Evolutionary conservation across 2,888 invertebrate species (phyloP).

Genomic region (Odontocerum albicorne): DNA sequence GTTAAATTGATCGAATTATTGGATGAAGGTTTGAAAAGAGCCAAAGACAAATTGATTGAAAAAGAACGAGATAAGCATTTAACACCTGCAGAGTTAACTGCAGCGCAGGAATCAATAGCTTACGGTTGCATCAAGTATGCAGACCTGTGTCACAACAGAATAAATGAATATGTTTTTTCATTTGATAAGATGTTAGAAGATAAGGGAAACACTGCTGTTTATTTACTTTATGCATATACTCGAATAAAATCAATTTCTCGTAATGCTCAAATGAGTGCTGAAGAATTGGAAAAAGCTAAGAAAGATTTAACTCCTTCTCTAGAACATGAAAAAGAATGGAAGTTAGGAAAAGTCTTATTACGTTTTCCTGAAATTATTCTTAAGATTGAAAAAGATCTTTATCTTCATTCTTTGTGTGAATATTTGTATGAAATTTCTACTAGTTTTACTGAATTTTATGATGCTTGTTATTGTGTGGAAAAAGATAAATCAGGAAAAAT

Average conservation of each 20-base stretch:
- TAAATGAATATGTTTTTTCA: slow-evolving; percentile 95
- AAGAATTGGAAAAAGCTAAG: slow-evolving; percentile 63
- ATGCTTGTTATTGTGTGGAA: slow-evolving; percentile 95
- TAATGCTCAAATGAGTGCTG: slow-evolving; percentile 68
- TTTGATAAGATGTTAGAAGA: slow-evolving; percentile 99
- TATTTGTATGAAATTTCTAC: slow-evolving; percentile 94
- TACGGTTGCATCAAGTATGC: slow-evolving; percentile 99
- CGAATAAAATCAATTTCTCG: slow-evolving; percentile 90
- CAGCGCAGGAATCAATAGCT: slow-evolving; percentile 89
- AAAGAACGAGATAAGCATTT: slow-evolving; percentile 86
- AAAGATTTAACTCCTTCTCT: slow-evolving; percentile 65
- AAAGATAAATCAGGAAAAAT: slow-evolving; percentile 83
- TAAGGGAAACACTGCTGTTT: slow-evolving; percentile 98
- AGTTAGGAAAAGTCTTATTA: slow-evolving; percentile 83
- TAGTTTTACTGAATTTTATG: slow-evolving; percentile 95
- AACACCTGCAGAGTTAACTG: slow-evolving; percentile 74
- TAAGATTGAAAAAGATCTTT: slow-evolving; percentile 80
- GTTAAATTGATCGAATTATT: slow-evolving; percentile 84
- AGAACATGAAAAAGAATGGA: slow-evolving; percentile 92
- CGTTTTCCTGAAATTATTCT: slow-evolving; percentile 86
- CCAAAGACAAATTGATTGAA: slow-evolving; percentile 81
- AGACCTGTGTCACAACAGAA: slow-evolving; percentile 91
- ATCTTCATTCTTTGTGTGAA: slow-evolving; percentile 88
- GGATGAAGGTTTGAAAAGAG: slow-evolving; percentile 86
- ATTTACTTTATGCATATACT: slow-evolving; percentile 91